Evolutionary conservation across 1,140 invertebrate genomes (phyloP).

Genomic region (Cotesia vestalis): DNA sequence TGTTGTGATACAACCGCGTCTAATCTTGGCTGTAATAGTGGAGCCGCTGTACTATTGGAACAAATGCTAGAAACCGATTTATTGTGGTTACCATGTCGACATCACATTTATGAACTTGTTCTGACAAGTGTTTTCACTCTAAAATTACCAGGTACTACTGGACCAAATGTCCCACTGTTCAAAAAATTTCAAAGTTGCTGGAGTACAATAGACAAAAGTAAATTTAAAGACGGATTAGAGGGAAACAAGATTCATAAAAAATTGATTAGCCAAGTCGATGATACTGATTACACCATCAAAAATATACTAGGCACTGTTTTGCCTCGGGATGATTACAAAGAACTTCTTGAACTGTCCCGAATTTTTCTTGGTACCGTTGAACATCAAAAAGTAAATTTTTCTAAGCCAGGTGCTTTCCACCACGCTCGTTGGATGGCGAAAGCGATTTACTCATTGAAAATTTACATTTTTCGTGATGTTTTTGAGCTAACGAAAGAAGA

Average conservation of each 20-base stretch:
- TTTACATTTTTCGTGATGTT: slow-evolving; percentile 49
- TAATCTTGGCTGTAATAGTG: slow-evolving; percentile 22
- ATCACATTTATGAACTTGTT: slow-evolving; percentile 49
- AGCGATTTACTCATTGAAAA: slow-evolving; percentile 54
- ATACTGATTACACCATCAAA: slow-evolving; percentile 25
- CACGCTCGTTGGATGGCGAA: slow-evolving; percentile 40
- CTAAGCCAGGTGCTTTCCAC: slow-evolving; percentile 48
- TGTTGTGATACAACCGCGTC: slow-evolving; percentile 29
- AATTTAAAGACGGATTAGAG: slow-evolving; percentile 31
- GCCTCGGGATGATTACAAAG: slow-evolving; percentile 47
- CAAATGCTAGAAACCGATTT: slow-evolving; percentile 20
- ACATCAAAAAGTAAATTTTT: slow-evolving; percentile 40
- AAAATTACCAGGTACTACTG: slow-evolving; percentile 44
- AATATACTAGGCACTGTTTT: slow-evolving; percentile 22
- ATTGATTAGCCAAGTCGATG: slow-evolving; percentile 22
- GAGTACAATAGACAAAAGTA: slow-evolving; percentile 42
- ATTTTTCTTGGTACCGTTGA: slow-evolving; percentile 46
- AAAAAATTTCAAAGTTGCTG: slow-evolving; percentile 49
- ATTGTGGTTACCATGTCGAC: slow-evolving; percentile 41
- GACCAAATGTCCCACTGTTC: slow-evolving; percentile 49
- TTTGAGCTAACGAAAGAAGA: slow-evolving; percentile 47
- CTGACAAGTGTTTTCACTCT: slow-evolving; percentile 38
- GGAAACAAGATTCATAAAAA: slow-evolving; percentile 33
- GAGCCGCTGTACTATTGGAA: slow-evolving; percentile 19
- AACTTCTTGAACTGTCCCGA: slow-evolving; percentile 45